Evolutionary conservation across 2,888 invertebrate genomes (phyloP).

Genomic region (Griposia aprilina): DNA sequence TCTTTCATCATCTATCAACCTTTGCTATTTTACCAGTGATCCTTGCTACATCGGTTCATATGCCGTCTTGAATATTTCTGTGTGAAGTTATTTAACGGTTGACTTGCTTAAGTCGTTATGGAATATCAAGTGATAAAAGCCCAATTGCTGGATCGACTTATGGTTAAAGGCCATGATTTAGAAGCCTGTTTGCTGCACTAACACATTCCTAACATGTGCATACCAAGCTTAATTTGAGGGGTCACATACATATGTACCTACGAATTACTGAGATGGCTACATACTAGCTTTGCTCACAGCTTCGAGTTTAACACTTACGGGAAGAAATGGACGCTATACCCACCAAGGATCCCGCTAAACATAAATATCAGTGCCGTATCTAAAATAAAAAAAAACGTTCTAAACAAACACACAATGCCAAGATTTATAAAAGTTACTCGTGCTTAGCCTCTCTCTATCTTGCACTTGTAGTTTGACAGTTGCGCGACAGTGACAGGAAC

Average conservation of each 20-base stretch:
- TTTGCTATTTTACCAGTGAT: not conserved
- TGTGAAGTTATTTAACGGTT: conserved; percentile 10
- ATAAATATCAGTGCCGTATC: not conserved
- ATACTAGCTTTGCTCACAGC: not conserved
- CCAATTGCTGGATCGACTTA: conserved; percentile 5
- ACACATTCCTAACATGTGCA: not conserved
- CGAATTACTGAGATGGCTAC: not conserved
- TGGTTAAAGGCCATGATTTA: conserved; percentile 19
- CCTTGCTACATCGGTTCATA: not conserved
- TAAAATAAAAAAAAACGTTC: not conserved
- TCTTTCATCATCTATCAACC: too few species aligned
- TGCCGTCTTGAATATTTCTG: not conserved
- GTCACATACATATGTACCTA: not conserved
- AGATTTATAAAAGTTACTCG: too few species aligned
- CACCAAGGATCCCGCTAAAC: not conserved
- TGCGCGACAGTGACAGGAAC: too few species aligned
- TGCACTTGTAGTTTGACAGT: too few species aligned
- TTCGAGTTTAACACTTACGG: not conserved
- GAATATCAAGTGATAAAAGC: conserved; percentile 17
- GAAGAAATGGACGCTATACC: not conserved
- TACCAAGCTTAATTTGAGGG: conserved; percentile 13
- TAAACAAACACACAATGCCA: not conserved
- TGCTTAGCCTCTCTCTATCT: too few species aligned
- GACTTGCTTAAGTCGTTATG: not conserved
- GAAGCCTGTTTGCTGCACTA: conserved; percentile 14